Conservation (phyloP, 2,888 invertebrate genomes). For the Drosophila tripunctata region DNA sequence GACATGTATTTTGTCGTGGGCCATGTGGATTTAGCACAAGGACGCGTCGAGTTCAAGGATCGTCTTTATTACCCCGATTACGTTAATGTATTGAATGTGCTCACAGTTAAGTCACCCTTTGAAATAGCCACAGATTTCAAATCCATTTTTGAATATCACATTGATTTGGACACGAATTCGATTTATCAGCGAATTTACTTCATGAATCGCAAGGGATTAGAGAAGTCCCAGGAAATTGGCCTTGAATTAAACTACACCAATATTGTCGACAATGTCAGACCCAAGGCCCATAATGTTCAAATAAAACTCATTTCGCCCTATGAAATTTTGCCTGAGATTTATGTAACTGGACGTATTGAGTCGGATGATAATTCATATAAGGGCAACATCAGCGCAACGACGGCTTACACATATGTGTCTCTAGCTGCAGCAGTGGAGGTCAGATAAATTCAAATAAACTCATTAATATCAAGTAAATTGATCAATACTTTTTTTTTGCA, state of each 20-base stretch:
- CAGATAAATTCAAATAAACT: slow-evolving; percentile 12
- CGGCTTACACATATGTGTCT: slow-evolving; percentile 85
- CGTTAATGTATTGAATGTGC: slow-evolving; percentile 85
- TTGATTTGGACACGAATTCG: slow-evolving; percentile 83
- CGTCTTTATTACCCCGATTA: slow-evolving; percentile 86
- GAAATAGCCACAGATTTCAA: slow-evolving; percentile 84
- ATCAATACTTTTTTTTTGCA: slow-evolving; percentile 55
- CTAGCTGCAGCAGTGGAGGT: slow-evolving; percentile 86
- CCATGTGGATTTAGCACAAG: slow-evolving; percentile 85
- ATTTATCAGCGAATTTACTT: slow-evolving; percentile 85
- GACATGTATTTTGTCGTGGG: slow-evolving; percentile 85
- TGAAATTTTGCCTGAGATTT: slow-evolving; percentile 85
- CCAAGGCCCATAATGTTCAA: slow-evolving; percentile 84
- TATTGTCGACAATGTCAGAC: slow-evolving; percentile 82
- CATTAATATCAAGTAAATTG: neutral
- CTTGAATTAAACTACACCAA: slow-evolving; percentile 85
- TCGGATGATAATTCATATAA: slow-evolving; percentile 85
- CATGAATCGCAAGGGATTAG: slow-evolving; percentile 83
- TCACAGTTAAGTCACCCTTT: slow-evolving; percentile 86
- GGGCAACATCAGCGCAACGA: slow-evolving; percentile 85
- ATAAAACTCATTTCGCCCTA: slow-evolving; percentile 86
- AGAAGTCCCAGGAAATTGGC: slow-evolving; percentile 80
- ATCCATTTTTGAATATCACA: slow-evolving; percentile 85
- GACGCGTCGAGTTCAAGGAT: slow-evolving; percentile 86
- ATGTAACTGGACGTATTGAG: slow-evolving; percentile 84